Percentiles rank a stretch among this genome's conserved stretches.
These are phyloP conservation scores for Strigamia crassipes DNA, from an alignment of 2,888 invertebrate species.

Conservation along the genomic window DNA sequence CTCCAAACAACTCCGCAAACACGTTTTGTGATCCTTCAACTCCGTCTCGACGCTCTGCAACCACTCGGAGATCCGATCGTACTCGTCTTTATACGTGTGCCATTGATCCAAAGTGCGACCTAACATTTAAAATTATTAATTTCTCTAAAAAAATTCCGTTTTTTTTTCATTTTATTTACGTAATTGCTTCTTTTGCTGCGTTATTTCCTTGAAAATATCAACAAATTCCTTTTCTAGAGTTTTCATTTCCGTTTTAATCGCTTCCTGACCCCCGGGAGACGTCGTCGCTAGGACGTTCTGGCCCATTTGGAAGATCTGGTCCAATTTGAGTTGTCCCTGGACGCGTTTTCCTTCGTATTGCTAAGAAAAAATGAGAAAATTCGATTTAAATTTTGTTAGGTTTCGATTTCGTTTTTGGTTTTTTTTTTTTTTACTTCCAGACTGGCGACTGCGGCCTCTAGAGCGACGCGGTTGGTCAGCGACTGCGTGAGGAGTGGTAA, in stretches of 20 bases:
- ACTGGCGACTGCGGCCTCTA: constrained; percentile 86
- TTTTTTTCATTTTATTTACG: constrained; percentile 64
- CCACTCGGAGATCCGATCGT: constrained; percentile 89
- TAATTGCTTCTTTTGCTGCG: constrained; percentile 80
- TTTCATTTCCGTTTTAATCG: constrained; percentile 82
- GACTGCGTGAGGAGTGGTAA: constrained; percentile 83
- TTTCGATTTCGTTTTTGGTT: too few species aligned
- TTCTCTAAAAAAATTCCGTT: not conserved
- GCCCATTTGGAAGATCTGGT: constrained; percentile 84
- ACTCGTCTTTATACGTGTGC: constrained; percentile 91
- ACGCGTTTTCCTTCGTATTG: constrained; percentile 73
- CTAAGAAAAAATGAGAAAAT: not conserved
- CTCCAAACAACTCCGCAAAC: constrained; percentile 74
- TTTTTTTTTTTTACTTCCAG: too few species aligned
- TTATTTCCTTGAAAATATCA: constrained; percentile 80
- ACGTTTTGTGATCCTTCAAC: constrained; percentile 86
- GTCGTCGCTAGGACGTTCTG: constrained; percentile 84
- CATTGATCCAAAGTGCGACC: constrained; percentile 66
- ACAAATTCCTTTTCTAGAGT: constrained; percentile 83
- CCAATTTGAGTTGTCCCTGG: constrained; percentile 83
- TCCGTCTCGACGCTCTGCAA: constrained; percentile 88
- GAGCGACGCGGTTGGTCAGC: constrained; percentile 81
- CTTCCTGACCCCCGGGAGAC: constrained; percentile 75
- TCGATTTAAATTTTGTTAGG: too few species aligned
- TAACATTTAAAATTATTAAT: constrained; percentile 47